Evolutionary conservation across 1,140 invertebrate genomes (phyloP), one percentile per base, ranked within the genome.

Genomic region (Phortica variegata): DNA sequence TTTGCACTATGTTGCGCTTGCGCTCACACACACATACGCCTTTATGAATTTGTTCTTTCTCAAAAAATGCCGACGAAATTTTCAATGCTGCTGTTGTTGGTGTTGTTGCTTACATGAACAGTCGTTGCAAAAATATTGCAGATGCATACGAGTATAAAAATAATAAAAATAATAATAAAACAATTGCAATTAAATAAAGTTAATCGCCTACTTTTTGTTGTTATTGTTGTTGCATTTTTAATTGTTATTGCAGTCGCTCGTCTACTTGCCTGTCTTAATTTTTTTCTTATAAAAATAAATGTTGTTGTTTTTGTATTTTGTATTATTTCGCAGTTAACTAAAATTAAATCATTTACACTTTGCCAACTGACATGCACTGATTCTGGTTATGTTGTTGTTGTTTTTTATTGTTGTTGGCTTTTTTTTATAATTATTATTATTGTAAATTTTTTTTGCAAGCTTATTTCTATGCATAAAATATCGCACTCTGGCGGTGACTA

Each of bases 311-410:
- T 34, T 49, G 31, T 42, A 38, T 44, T 44, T 26, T 43, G 32
- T 15, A 26, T 47, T 37, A 40, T 34, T 18, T 44, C 20, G 31
- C 31, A 51, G 33, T 21, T 15, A 1, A 21, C 20, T 19, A 10
- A 29, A 65, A 47, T 47, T 54, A 61, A 65, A 58, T 61, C 44
- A 58, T 65, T 58, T 54, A 58, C 49, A 53, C 58, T 56, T 63
- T 58, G 56, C 56, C 56, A 45, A 41, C 56, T 57, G 54, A 38
- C 55, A 66, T 66, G 61, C 61, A 61, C 61, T 65, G 52, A 61
- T 65, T 65, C 55, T 47, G 46, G 10, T 26, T 10, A 26, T 10
- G 23, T 10, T 26, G 23, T 10, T 6, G 10, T 17, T 38, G 16
- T 8, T 38, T 34, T 34, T 34, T 34, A n/a, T 34, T 34, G 32